Evolutionary conservation across 2,888 invertebrate species (phyloP).

Genomic region (Parascotia fuliginaria): DNA sequence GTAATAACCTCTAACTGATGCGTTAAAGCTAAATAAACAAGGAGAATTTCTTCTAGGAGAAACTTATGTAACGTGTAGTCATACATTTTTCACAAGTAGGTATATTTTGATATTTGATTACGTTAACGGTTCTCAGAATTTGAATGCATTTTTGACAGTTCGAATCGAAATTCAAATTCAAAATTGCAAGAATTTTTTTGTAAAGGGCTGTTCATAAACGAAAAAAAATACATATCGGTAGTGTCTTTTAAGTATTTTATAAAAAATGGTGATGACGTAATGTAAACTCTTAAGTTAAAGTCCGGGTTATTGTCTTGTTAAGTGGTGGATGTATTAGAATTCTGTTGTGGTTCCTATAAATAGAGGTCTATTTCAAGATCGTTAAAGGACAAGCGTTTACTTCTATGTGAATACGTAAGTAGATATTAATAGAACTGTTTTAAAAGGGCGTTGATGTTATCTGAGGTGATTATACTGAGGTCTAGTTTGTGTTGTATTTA

Average conservation of each 20-base stretch:
- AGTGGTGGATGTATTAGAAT: neutral
- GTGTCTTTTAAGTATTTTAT: neutral
- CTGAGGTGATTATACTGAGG: neutral
- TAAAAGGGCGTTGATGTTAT: slow-evolving; percentile 1
- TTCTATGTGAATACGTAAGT: slow-evolving; percentile 15
- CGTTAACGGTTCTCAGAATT: no score
- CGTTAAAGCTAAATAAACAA: no score
- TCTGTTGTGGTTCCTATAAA: slow-evolving; percentile 33
- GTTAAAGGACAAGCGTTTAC: slow-evolving; percentile 22
- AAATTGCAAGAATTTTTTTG: no score
- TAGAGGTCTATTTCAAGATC: slow-evolving; percentile 36
- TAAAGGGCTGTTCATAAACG: no score
- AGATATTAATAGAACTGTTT: slow-evolving; percentile 14
- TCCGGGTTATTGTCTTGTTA: slow-evolving; percentile 33
- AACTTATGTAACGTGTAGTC: no score
- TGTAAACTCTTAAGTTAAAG: slow-evolving; percentile 30
- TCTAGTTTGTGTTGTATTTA: neutral
- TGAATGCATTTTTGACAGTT: no score
- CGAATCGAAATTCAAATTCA: no score
- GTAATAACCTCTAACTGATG: slow-evolving; percentile 26
- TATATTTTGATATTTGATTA: no score
- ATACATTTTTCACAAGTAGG: no score
- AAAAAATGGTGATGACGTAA: slow-evolving; percentile 25
- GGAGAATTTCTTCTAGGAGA: no score
- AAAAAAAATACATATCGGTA: no score